Base-by-base conservation (phyloP, 2,113 vertebrate genomes). In the Myrmecophaga tridactyla region DNA sequence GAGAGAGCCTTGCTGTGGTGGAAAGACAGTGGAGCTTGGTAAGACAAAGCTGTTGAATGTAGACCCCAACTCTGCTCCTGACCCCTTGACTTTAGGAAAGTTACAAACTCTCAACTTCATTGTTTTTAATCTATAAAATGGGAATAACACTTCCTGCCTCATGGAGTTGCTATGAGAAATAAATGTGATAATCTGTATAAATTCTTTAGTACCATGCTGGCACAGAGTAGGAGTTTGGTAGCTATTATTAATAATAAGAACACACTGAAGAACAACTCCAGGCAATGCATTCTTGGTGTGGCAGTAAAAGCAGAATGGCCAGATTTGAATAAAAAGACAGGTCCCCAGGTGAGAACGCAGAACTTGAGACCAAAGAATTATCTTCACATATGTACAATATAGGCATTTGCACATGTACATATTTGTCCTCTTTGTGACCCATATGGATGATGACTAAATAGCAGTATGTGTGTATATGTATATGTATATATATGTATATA, bases 121-220 rank as follows among this genome's bases (percentile, higher is more conserved):
- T 90, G 92, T 21, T 84, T 82, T 51, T 48, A 48, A 90, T 92
- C 69, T 91, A 46, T 92, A 95, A 96, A 77, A 86, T 77, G 3
- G 11, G 23, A 84, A 87, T 84, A 84, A 84, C 20, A 58, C 34
- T 80, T 80, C 41, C 63, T 76, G 58, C 2, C 21, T 51, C 51
- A 34, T 17, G 2, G 36, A 94, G 14, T 46, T 88, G 8, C 46
- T 90, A 53, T 62, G 81, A 76, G 43, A 77, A 81, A 53, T 82
- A 82, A 58, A n/a, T 67, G 29, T 90, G 39, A 77, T 41, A n/a
- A 75, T 36, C 56, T 76, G 23, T 85, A 15, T 75, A 86, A 83
- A 84, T 88, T 78, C 67, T 60, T 90, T 39, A 18, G 7, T n/a
- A 77, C 73, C 21, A 53, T 82, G 31, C 51, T 93, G 53, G 12